Conservation (phyloP, 2,888 invertebrate species). For the Vanessa cardui region DNA sequence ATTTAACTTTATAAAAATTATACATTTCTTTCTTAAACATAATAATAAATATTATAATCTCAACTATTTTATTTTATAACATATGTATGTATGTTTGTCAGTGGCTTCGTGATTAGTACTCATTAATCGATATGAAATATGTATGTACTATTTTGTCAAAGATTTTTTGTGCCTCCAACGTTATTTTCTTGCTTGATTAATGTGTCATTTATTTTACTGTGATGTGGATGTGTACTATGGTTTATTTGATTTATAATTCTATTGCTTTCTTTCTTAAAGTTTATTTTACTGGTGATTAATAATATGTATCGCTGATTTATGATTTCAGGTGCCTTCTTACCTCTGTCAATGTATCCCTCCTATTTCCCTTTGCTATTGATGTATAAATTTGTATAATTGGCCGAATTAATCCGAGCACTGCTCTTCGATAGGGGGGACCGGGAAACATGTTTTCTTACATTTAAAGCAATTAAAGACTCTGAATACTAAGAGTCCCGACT, state of each 20-base stretch:
- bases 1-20: too few species aligned
- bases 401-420: slow-evolving; percentile 73
- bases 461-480: too few species aligned
- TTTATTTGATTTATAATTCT: slow-evolving; percentile 37
- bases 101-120: too few species aligned
- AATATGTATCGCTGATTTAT: slow-evolving; percentile 56
- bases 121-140: neutral
- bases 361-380: slow-evolving; percentile 51
- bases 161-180: neutral
- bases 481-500: too few species aligned
- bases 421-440: slow-evolving; percentile 51
- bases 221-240: slow-evolving; percentile 33
- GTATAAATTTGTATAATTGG: slow-evolving; percentile 51
- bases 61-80: too few species aligned
- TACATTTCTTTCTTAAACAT: too few species aligned
- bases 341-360: slow-evolving; percentile 62
- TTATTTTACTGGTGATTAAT: slow-evolving; percentile 42
- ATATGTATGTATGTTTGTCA: too few species aligned
- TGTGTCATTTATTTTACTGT: slow-evolving; percentile 24
- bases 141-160: neutral
- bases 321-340: slow-evolving; percentile 71
- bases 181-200: slow-evolving; percentile 5
- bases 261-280: slow-evolving; percentile 35
- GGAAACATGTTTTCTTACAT: too few species aligned
- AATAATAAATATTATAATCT: too few species aligned